Conservation (phyloP, 2,797 vertebrate species). For the Pipistrellus pygmaeus region DNA sequence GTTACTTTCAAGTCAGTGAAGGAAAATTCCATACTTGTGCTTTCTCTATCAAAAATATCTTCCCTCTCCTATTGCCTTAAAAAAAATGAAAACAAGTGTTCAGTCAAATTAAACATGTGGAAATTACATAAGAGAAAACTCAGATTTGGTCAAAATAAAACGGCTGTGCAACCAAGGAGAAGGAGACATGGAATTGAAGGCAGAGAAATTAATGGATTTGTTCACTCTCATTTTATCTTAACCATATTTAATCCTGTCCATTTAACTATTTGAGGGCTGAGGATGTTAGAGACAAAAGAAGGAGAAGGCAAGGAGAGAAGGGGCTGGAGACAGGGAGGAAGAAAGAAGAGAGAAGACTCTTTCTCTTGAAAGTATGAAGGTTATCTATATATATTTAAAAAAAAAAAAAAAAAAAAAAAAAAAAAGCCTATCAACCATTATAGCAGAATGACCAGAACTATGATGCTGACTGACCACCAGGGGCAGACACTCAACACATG, state of each 20-base stretch:
- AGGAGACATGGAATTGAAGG: neutral
- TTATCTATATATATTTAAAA: neutral
- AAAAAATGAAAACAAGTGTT: constrained; percentile 1
- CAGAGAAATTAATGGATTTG: neutral
- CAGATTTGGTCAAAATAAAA: constrained; percentile 32
- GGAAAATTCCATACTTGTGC: constrained; percentile 34
- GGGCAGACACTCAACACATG: too few relatives aligned
- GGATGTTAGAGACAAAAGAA: neutral
- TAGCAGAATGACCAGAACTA: too few relatives aligned
- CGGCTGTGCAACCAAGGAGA: neutral
- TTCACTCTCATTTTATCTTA: neutral
- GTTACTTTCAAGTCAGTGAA: constrained; percentile 56
- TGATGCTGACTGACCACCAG: too few relatives aligned
- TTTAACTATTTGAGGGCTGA: neutral
- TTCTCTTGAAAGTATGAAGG: neutral
- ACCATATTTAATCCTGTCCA: neutral
- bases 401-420: too few relatives aligned
- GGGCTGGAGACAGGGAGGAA: neutral
- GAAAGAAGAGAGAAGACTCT: neutral
- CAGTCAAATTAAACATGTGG: neutral
- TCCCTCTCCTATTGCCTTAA: neutral
- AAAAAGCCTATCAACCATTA: too few relatives aligned
- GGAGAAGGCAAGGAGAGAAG: rapidly evolving
- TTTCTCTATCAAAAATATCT: constrained; percentile 17
- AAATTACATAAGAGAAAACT: neutral